These are phyloP conservation scores for Bruchidius siliquastri DNA, from an alignment of 2,888 invertebrate genomes.

Conservation along the genomic window DNA sequence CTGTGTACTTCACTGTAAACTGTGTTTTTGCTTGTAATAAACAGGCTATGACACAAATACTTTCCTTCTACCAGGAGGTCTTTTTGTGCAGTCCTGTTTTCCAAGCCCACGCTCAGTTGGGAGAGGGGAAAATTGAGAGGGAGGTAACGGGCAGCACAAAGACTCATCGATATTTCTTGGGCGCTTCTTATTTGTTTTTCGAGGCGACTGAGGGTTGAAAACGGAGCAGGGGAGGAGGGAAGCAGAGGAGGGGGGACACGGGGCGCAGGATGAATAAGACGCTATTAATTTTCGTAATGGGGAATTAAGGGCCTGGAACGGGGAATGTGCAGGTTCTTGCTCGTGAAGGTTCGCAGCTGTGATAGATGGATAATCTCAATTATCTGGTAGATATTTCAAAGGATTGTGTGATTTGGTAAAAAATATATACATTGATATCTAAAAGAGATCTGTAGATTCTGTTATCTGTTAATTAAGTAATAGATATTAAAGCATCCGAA, in stretches of 20 bases:
- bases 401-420: no score
- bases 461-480: no score
- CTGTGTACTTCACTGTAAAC: no score
- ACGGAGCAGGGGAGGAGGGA: conserved; percentile 11
- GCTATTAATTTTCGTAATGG: not conserved
- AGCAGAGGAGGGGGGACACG: conserved; percentile 13
- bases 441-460: no score
- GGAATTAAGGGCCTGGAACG: not conserved
- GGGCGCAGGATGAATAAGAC: not conserved
- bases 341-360: not conserved
- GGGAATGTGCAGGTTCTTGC: not conserved
- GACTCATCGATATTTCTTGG: conserved; percentile 12
- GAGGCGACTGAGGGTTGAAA: conserved; percentile 2
- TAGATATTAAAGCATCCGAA: no score
- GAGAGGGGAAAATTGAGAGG: not conserved
- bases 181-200: conserved; percentile 11
- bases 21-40: not conserved
- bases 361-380: not conserved
- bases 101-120: not conserved
- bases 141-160: not conserved
- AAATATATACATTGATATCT: no score
- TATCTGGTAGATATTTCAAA: no score
- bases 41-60: not conserved
- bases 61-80: not conserved
- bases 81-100: not conserved